These are phyloP conservation scores for Cyclura pinguis DNA, from an alignment of 2,797 vertebrate species.

Conservation along the genomic window DNA sequence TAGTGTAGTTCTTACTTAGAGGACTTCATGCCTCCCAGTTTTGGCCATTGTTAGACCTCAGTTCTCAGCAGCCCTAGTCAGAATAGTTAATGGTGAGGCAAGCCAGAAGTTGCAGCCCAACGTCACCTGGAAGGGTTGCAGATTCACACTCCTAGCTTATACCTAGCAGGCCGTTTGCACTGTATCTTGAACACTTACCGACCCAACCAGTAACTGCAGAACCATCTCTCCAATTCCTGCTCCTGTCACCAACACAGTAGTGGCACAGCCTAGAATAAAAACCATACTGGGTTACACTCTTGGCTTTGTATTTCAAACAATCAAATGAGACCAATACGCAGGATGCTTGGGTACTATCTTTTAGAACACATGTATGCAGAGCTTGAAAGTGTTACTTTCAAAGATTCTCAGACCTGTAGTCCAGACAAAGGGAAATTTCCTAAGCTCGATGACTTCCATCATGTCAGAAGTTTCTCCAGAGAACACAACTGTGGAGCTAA, in stretches of 20 bases:
- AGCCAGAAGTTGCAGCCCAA: too few relatives aligned
- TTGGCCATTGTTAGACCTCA: too few relatives aligned
- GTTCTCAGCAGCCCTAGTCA: too few relatives aligned
- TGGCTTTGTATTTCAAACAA: not conserved
- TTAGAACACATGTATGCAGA: not conserved
- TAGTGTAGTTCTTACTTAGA: too few relatives aligned
- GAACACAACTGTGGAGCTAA: too few relatives aligned
- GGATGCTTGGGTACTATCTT: not conserved
- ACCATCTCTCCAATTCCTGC: constrained; percentile 94
- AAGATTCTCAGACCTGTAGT: too few relatives aligned
- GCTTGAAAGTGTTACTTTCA: too few relatives aligned
- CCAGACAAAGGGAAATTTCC: too few relatives aligned
- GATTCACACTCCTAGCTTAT: not conserved
- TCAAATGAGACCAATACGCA: not conserved
- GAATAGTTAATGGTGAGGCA: too few relatives aligned
- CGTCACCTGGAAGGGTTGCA: too few relatives aligned
- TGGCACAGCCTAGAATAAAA: constrained; percentile 88
- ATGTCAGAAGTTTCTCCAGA: not conserved
- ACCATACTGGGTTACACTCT: not conserved
- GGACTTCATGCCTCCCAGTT: too few relatives aligned
- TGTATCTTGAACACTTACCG: constrained; percentile 78
- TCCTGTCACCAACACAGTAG: constrained; percentile 91
- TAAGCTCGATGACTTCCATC: not conserved
- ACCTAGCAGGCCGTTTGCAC: not conserved
- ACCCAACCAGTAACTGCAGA: constrained; percentile 91